A percentile compares a stretch with the other conserved stretches of the same genome.
Evolutionary conservation across 2,113 vertebrate species (phyloP).

Genomic region (Amblyornis subalaris): DNA sequence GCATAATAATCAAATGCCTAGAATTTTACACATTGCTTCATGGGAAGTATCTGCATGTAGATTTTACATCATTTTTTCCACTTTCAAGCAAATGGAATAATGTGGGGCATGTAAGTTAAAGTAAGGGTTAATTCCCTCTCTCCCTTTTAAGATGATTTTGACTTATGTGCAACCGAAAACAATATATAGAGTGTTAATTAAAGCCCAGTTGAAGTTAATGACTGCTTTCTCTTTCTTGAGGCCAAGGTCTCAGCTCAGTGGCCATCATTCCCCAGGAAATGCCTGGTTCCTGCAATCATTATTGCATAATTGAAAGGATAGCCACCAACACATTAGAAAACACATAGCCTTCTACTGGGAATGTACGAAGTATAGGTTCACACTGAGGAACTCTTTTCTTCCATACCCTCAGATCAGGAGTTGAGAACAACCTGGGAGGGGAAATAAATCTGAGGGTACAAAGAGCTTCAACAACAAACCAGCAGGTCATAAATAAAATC

Average conservation of each 20-base stretch:
- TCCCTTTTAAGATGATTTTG: background rate
- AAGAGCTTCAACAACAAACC: conserved; percentile 32
- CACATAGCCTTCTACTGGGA: background rate
- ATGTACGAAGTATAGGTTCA: background rate
- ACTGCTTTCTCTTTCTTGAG: background rate
- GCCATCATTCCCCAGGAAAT: conserved; percentile 6
- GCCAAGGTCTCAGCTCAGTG: background rate
- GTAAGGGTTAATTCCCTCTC: background rate
- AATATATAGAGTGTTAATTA: background rate
- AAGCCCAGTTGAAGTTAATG: background rate
- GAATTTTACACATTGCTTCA: background rate
- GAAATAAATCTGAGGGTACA: conserved; percentile 46
- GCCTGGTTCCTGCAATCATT: background rate
- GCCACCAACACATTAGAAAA: background rate
- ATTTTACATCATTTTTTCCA: background rate
- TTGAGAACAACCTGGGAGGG: conserved; percentile 18
- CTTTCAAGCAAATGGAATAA: background rate
- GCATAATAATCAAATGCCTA: background rate
- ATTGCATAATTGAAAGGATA: conserved; percentile 1
- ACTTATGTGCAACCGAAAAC: background rate
- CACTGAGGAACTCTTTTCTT: background rate
- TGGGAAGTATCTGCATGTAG: background rate
- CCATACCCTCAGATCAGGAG: background rate
- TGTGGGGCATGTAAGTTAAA: background rate
- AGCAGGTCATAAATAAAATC: conserved; percentile 51